Evolutionary conservation across 2,888 invertebrate genomes (phyloP).

Genomic region (Malachius bipustulatus): DNA sequence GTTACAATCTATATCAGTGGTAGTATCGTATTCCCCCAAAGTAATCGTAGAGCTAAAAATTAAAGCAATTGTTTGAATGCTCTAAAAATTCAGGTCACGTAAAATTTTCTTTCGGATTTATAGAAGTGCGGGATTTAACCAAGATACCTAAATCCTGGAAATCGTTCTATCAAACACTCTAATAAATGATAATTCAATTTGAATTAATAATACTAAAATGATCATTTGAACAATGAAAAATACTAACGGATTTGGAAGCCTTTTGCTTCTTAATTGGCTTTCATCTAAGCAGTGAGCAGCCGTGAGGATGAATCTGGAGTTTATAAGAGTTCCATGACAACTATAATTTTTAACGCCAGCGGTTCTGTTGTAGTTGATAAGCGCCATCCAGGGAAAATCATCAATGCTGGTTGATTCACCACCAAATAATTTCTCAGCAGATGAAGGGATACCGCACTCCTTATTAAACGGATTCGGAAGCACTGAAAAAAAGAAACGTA

Average conservation of each 20-base stretch:
- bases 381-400: constrained; percentile 32
- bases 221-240: too few relatives aligned
- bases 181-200: too few relatives aligned
- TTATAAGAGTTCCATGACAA: constrained; percentile 33
- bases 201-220: too few relatives aligned
- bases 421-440: constrained; percentile 48
- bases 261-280: constrained; percentile 16
- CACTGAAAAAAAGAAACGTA: too few relatives aligned
- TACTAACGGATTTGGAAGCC: constrained; percentile 24
- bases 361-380: constrained; percentile 20
- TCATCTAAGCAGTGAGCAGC: constrained; percentile 33
- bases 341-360: constrained; percentile 16
- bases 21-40: constrained; percentile 52
- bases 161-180: too few relatives aligned
- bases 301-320: constrained; percentile 29
- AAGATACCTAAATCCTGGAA: too few relatives aligned
- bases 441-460: constrained; percentile 45
- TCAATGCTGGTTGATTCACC: constrained; percentile 44
- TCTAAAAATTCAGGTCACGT: too few relatives aligned
- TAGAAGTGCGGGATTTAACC: too few relatives aligned
- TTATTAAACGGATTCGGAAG: constrained; percentile 6
- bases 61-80: too few relatives aligned
- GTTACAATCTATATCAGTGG: constrained; percentile 46
- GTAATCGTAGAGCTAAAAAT: constrained; percentile 42
- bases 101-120: too few relatives aligned